These are phyloP conservation scores for Coilia nasus DNA, from an alignment of 2,797 vertebrate genomes.

Conservation along the genomic window DNA sequence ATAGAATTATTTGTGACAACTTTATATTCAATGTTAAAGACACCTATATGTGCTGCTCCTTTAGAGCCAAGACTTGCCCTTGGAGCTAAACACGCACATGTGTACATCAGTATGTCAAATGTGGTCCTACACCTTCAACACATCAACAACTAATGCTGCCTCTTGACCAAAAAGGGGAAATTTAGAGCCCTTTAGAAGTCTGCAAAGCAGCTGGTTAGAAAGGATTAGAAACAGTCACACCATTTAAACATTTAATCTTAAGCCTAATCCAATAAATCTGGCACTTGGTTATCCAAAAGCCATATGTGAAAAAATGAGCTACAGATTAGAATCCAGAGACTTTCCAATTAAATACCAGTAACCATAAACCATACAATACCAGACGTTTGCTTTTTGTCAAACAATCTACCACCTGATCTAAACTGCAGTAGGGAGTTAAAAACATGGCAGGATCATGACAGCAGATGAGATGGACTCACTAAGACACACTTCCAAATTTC, in stretches of 20 bases:
- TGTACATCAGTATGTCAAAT: neutral
- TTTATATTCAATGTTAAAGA: neutral
- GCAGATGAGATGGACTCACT: neutral
- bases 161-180: neutral
- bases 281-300: constrained; percentile 40
- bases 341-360: neutral
- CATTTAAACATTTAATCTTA: constrained; percentile 55
- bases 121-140: neutral
- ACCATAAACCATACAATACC: neutral
- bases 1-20: too few relatives aligned
- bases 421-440: neutral
- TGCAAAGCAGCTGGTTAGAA: constrained; percentile 52
- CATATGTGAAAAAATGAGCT: constrained; percentile 42
- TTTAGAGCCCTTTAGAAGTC: constrained; percentile 41
- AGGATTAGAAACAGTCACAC: constrained; percentile 52
- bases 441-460: neutral
- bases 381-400: neutral
- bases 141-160: neutral
- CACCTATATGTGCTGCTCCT: neutral
- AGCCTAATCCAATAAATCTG: constrained; percentile 58
- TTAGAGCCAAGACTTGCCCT: neutral
- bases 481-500: neutral
- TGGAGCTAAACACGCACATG: neutral
- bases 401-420: neutral
- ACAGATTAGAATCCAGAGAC: constrained; percentile 25